Evolutionary conservation across 2,888 invertebrate species (phyloP).

Genomic region (Cephus sareptanus): DNA sequence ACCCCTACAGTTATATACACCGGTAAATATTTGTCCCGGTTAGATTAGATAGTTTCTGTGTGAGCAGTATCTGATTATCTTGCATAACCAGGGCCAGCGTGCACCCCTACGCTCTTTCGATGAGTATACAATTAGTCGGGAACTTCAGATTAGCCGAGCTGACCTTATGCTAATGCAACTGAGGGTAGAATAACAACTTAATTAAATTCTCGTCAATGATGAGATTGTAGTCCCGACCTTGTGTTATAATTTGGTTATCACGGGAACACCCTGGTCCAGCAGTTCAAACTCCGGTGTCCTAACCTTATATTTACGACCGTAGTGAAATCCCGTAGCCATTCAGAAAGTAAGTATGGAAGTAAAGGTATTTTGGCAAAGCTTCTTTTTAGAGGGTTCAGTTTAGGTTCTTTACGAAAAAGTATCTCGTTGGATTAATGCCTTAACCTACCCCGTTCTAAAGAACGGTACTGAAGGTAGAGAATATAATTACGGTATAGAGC

Average conservation of each 20-base stretch:
- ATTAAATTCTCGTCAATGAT: conserved; percentile 1
- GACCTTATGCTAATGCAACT: neutral
- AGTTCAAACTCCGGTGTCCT: neutral
- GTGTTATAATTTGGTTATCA: neutral
- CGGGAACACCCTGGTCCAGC: neutral
- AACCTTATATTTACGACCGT: neutral
- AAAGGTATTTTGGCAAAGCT: neutral
- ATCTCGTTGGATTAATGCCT: neutral
- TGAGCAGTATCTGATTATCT: neutral
- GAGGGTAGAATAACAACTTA: conserved; percentile 4
- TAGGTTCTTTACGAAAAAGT: neutral
- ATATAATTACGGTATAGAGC: neutral
- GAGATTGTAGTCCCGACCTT: neutral
- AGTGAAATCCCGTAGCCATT: neutral
- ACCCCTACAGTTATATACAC: neutral
- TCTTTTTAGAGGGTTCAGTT: neutral
- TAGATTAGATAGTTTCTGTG: conserved; percentile 3
- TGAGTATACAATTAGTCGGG: neutral
- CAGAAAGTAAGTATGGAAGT: neutral
- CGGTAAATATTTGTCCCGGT: neutral
- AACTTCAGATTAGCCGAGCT: conserved; percentile 2
- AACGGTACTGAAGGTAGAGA: neutral
- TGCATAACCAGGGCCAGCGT: neutral
- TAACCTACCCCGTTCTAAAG: neutral
- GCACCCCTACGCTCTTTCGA: neutral